These are phyloP conservation scores for Andrena marginata DNA, from an alignment of 2,888 invertebrate species.

Conservation along the genomic window DNA sequence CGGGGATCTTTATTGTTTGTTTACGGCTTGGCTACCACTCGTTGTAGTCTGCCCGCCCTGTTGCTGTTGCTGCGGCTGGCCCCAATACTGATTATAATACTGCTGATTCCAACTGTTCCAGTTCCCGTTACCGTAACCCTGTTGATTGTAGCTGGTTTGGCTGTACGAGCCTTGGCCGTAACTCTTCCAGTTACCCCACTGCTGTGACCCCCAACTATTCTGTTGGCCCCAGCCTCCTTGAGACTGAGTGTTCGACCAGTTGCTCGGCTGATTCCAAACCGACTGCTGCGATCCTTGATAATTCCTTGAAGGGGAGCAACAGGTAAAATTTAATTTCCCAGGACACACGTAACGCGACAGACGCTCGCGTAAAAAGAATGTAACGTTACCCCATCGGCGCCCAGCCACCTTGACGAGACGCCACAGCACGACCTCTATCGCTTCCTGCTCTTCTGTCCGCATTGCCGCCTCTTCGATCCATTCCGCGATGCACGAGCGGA, in stretches of 20 bases:
- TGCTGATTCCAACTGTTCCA: slow-evolving; percentile 83
- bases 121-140: slow-evolving; percentile 82
- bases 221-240: slow-evolving; percentile 70
- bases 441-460: slow-evolving; percentile 79
- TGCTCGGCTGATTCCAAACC: slow-evolving; percentile 68
- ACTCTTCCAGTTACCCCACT: slow-evolving; percentile 80
- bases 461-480: slow-evolving; percentile 76
- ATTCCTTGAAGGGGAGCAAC: slow-evolving; percentile 56
- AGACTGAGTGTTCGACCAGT: slow-evolving; percentile 72
- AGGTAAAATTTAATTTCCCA: background rate
- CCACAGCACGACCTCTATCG: slow-evolving; percentile 76
- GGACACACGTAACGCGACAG: no score
- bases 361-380: background rate
- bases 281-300: slow-evolving; percentile 76
- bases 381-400: slow-evolving; percentile 71
- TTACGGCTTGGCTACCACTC: slow-evolving; percentile 80
- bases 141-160: slow-evolving; percentile 52
- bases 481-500: slow-evolving; percentile 69
- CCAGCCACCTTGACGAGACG: slow-evolving; percentile 78
- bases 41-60: slow-evolving; percentile 78
- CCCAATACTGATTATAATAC: slow-evolving; percentile 84
- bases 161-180: slow-evolving; percentile 77
- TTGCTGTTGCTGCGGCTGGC: slow-evolving; percentile 80
- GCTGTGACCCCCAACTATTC: slow-evolving; percentile 75
- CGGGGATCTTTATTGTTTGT: slow-evolving; percentile 80